Evolutionary conservation across 2,888 invertebrate genomes (phyloP).

Genomic region (Diaphora mendica): DNA sequence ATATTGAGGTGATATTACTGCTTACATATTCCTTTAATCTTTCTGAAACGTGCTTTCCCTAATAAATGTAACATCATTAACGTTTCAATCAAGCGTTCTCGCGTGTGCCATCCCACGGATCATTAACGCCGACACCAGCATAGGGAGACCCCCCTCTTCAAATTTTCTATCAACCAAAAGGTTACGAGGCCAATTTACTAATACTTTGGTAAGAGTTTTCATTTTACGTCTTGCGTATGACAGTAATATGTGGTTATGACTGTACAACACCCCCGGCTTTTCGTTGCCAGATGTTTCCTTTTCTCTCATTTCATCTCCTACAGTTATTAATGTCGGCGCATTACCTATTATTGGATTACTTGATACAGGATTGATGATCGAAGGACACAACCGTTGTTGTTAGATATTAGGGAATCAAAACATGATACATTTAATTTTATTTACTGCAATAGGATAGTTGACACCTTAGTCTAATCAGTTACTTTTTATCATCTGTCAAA

Average conservation of each 20-base stretch:
- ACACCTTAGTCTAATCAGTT: too few relatives aligned
- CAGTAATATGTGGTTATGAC: constrained; percentile 37
- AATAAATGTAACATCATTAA: neutral
- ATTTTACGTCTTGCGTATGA: constrained; percentile 8
- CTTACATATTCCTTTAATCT: neutral
- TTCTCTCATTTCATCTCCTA: neutral
- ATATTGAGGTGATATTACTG: neutral
- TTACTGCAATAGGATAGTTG: too few relatives aligned
- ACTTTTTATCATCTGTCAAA: too few relatives aligned
- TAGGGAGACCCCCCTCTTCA: neutral
- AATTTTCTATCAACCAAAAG: neutral
- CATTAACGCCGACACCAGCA: neutral
- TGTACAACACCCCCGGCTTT: constrained; percentile 42
- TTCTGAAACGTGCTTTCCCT: neutral
- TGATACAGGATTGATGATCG: constrained; percentile 13
- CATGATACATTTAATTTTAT: neutral
- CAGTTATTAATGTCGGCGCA: constrained; percentile 25
- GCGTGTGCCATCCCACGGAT: constrained; percentile 1
- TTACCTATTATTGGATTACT: constrained; percentile 24
- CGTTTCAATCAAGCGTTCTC: constrained; percentile 1
- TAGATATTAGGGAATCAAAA: neutral
- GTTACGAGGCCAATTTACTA: neutral
- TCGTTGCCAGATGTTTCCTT: constrained; percentile 32
- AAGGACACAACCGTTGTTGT: neutral
- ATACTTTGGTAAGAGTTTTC: neutral